Conservation (phyloP, 2,888 invertebrate genomes). For the Ennomos fuscantarius region DNA sequence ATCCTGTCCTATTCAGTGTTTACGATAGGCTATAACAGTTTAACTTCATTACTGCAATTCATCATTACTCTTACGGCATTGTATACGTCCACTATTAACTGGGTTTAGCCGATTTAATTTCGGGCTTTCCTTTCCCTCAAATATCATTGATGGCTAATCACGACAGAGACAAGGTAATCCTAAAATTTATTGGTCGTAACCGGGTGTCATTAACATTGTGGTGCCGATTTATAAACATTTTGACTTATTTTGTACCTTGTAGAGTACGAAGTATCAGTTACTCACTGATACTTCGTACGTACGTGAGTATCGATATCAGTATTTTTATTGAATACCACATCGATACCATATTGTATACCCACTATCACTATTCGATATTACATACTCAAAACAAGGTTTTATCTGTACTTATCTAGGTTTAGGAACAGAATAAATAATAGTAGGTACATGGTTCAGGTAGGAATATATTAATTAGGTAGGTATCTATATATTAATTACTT, state of each 20-base stretch:
- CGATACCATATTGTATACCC: too few relatives aligned
- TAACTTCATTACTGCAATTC: constrained; percentile 54
- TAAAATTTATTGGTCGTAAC: constrained; percentile 79
- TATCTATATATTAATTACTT: too few relatives aligned
- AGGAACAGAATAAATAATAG: too few relatives aligned
- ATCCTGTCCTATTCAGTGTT: constrained; percentile 37
- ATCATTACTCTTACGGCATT: constrained; percentile 65
- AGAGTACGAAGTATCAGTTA: background rate
- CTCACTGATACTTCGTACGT: too few relatives aligned
- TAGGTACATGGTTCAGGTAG: too few relatives aligned
- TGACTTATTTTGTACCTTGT: constrained; percentile 42
- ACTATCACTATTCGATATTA: too few relatives aligned
- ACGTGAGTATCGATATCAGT: too few relatives aligned
- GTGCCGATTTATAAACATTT: constrained; percentile 67
- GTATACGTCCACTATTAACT: constrained; percentile 66
- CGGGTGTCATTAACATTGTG: constrained; percentile 67
- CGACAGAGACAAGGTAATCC: constrained; percentile 81
- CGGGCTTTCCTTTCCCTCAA: constrained; percentile 78
- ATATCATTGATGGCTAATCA: constrained; percentile 77
- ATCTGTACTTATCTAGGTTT: too few relatives aligned
- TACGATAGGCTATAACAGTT: constrained; percentile 44
- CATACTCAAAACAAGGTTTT: too few relatives aligned
- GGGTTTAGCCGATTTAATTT: constrained; percentile 79
- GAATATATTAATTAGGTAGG: too few relatives aligned
- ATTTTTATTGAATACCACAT: too few relatives aligned